Conservation (phyloP, 2,113 vertebrate genomes). For the Tragelaphus strepsiceros region DNA sequence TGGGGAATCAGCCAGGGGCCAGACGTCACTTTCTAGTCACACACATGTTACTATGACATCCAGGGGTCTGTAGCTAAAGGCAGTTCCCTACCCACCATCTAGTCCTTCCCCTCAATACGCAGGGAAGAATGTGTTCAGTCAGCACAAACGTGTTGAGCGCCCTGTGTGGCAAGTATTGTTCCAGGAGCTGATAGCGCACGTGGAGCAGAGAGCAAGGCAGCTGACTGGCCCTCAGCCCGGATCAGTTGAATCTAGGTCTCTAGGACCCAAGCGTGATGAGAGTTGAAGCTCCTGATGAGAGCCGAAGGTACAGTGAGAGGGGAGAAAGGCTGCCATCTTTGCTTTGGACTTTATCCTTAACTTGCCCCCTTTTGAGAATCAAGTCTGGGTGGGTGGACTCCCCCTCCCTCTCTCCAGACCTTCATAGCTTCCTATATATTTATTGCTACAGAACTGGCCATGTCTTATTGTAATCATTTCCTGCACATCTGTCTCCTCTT, state of each 20-base stretch:
- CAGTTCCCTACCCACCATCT: not conserved
- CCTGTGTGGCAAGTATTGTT: not conserved
- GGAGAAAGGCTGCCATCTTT: not conserved
- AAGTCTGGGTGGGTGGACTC: not conserved
- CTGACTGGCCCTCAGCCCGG: rapidly evolving
- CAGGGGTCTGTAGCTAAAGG: not conserved
- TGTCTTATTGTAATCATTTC: not conserved
- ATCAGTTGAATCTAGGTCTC: not conserved
- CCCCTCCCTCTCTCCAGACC: not conserved
- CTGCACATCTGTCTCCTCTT: not conserved
- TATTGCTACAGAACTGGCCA: not conserved
- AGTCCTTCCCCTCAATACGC: not conserved
- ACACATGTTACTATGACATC: not conserved
- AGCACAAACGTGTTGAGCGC: not conserved
- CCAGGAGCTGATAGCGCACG: not conserved
- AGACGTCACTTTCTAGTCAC: not conserved
- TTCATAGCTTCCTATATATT: not conserved
- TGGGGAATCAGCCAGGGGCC: not conserved
- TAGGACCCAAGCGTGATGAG: not conserved
- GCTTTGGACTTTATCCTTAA: not conserved
- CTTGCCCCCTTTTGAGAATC: not conserved
- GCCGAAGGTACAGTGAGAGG: not conserved
- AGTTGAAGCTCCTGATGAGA: not conserved
- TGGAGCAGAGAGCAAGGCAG: not conserved
- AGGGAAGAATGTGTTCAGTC: not conserved